Percentiles rank a stretch among this genome's conserved stretches.
These are phyloP conservation scores for Phataginus tetradactyla DNA, from an alignment of 2,797 vertebrate species.

Conservation along the genomic window DNA sequence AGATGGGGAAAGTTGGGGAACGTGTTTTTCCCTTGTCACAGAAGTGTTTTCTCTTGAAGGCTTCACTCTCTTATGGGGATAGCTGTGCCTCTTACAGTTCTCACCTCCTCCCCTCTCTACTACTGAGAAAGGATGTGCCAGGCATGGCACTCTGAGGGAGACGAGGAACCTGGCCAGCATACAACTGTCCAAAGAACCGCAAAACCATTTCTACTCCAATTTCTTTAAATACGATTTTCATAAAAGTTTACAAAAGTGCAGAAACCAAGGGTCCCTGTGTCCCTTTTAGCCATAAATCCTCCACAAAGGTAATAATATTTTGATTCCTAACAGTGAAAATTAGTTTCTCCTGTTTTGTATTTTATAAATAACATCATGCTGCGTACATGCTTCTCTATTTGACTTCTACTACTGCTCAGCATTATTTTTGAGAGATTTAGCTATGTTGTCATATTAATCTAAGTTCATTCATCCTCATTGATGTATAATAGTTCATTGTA, in stretches of 20 bases:
- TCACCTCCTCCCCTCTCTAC: not conserved
- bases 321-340: not conserved
- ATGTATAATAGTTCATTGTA: not conserved
- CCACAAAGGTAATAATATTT: not conserved
- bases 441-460: not conserved
- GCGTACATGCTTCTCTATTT: not conserved
- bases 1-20: constrained; percentile 73
- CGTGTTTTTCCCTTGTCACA: constrained; percentile 57
- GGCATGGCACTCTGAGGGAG: not conserved
- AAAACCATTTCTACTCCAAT: constrained; percentile 19
- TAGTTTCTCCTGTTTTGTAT: not conserved
- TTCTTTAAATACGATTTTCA: not conserved
- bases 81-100: constrained; percentile 62
- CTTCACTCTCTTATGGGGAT: constrained; percentile 73
- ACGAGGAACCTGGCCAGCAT: not conserved
- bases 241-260: not conserved
- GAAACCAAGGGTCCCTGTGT: not conserved
- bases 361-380: not conserved
- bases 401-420: not conserved
- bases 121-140: not conserved
- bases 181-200: not conserved
- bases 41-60: constrained; percentile 68
- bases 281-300: not conserved
- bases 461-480: not conserved
- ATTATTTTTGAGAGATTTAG: not conserved